Evolutionary conservation across 2,888 invertebrate genomes (phyloP).

Genomic region (Plebejus melissa): DNA sequence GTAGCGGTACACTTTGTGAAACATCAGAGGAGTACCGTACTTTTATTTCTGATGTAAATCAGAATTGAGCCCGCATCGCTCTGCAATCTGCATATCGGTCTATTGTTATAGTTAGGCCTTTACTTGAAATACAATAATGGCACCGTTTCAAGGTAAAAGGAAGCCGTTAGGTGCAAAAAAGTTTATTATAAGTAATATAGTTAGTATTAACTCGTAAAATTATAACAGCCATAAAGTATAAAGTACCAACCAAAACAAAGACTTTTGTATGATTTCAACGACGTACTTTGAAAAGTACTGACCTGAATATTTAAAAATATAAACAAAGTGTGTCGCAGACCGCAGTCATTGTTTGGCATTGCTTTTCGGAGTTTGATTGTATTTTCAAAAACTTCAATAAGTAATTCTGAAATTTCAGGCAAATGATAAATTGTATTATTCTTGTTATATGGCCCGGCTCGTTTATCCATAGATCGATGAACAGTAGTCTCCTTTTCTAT

Average conservation of each 20-base stretch:
- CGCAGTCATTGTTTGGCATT: neutral
- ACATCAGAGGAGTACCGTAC: neutral
- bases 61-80: neutral
- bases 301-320: conserved; percentile 6
- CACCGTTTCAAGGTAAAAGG: conserved; percentile 7
- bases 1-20: neutral
- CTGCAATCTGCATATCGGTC: neutral
- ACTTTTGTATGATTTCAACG: neutral
- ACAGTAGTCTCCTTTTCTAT: neutral
- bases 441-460: no score
- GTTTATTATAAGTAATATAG: neutral
- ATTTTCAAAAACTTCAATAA: neutral
- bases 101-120: neutral
- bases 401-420: neutral
- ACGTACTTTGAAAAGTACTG: conserved; percentile 13
- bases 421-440: neutral
- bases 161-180: neutral
- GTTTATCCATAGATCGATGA: neutral
- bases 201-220: conserved; percentile 4
- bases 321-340: neutral
- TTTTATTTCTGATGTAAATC: neutral
- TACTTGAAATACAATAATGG: conserved; percentile 6
- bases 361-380: conserved; percentile 1
- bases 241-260: neutral
- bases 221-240: neutral